Evolutionary conservation across 2,797 vertebrate genomes (phyloP).

Genomic region (Pangasius djambal): DNA sequence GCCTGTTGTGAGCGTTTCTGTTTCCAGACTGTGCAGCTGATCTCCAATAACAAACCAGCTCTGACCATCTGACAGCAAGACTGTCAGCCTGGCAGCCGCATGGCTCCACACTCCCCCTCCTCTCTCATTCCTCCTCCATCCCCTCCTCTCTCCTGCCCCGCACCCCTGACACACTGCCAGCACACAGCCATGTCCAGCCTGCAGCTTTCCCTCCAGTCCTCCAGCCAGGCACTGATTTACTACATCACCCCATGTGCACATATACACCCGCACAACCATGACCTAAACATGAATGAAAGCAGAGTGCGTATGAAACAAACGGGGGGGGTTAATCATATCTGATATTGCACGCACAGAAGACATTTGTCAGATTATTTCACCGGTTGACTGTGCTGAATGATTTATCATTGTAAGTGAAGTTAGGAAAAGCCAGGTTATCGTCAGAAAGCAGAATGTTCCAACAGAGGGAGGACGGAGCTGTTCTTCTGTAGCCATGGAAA

Average conservation of each 20-base stretch:
- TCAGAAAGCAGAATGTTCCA: conserved; percentile 49
- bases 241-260: conserved; percentile 16
- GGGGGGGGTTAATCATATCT: conserved; percentile 43
- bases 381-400: conserved; percentile 37
- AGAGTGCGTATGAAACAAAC: conserved; percentile 49
- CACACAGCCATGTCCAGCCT: conserved; percentile 34
- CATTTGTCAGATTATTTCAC: conserved; percentile 41
- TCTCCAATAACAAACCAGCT: conserved; percentile 73
- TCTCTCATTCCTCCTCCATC: background rate
- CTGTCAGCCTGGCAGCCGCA: conserved; percentile 53
- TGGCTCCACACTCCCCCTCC: conserved; percentile 24
- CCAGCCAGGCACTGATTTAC: conserved; percentile 33
- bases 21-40: conserved; percentile 74
- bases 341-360: conserved; percentile 19
- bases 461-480: conserved; percentile 36
- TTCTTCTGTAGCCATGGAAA: conserved; percentile 62
- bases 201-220: conserved; percentile 26
- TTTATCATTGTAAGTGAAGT: conserved; percentile 41
- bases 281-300: conserved; percentile 35
- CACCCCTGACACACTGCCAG: conserved; percentile 51
- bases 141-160: conserved; percentile 28
- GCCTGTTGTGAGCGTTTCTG: conserved; percentile 62
- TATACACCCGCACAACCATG: background rate
- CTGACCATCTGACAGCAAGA: conserved; percentile 73
- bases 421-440: conserved; percentile 43